These are phyloP conservation scores for Parnassius smintheus DNA, from an alignment of 2,888 invertebrate species.

Conservation along the genomic window DNA sequence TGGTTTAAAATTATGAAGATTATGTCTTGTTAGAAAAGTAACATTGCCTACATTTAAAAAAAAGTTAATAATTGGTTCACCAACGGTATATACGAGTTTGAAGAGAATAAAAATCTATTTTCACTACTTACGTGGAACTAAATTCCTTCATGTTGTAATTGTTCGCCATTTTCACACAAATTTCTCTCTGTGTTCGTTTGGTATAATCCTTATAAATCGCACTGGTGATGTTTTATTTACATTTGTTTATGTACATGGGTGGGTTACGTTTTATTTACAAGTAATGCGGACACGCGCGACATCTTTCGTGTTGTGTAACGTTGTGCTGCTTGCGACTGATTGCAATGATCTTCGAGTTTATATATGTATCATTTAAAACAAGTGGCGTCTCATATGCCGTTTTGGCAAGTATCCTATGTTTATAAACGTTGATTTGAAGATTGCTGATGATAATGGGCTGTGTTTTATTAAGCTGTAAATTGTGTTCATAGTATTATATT, in stretches of 20 bases:
- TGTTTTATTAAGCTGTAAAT: conserved; percentile 1
- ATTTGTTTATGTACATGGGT: conserved; percentile 28
- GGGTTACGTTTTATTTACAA: conserved; percentile 39
- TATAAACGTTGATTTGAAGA: conserved; percentile 19
- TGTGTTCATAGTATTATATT: too few relatives aligned
- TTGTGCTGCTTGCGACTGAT: conserved; percentile 44
- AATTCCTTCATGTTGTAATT: conserved; percentile 75
- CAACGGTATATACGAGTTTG: conserved; percentile 11
- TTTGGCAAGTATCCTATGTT: conserved; percentile 35
- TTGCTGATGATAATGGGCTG: conserved; percentile 2
- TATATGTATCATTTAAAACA: conserved; percentile 36
- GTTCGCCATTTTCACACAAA: conserved; percentile 62
- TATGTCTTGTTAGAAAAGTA: too few relatives aligned
- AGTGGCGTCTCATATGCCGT: conserved; percentile 29
- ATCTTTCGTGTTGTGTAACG: conserved; percentile 51
- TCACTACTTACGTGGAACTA: conserved; percentile 70
- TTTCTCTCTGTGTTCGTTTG: conserved; percentile 1
- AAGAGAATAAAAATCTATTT: conserved; percentile 5
- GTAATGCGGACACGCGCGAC: conserved; percentile 43
- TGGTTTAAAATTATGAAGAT: too few relatives aligned
- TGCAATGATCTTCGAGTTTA: conserved; percentile 42
- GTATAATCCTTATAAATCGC: conserved; percentile 8
- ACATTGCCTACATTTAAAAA: too few relatives aligned
- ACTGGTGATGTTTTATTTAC: conserved; percentile 8
- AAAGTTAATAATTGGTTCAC: neutral